Percentiles rank a stretch among this genome's conserved stretches.
Evolutionary conservation across 2,797 vertebrate genomes (phyloP).

Genomic region (Semaprochilodus insignis): DNA sequence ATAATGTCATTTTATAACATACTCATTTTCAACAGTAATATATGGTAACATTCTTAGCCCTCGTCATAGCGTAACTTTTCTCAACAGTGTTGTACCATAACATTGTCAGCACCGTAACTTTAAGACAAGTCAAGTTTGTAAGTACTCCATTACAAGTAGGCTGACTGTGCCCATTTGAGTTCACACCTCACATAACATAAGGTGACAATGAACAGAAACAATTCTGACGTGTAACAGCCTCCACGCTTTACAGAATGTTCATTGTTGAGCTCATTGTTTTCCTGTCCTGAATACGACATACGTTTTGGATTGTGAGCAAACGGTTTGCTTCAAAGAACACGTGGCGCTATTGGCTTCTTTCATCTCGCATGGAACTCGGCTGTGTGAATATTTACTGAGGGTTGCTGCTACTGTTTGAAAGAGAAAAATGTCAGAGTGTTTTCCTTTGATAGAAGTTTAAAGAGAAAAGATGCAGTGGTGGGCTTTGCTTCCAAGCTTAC

Average conservation of each 20-base stretch:
- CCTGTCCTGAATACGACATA: not conserved
- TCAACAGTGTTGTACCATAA: not conserved
- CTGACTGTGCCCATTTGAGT: too few relatives aligned
- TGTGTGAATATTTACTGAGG: conserved; percentile 35
- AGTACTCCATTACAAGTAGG: too few relatives aligned
- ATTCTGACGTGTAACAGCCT: too few relatives aligned
- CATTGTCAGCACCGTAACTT: not conserved
- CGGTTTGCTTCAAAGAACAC: conserved; percentile 18
- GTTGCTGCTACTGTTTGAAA: conserved; percentile 11
- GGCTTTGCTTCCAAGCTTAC: not conserved
- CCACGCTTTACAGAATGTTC: too few relatives aligned
- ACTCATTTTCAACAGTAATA: not conserved
- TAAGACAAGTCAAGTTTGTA: too few relatives aligned
- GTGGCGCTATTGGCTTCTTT: conserved; percentile 5
- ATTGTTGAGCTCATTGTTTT: conserved; percentile 15
- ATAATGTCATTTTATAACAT: not conserved
- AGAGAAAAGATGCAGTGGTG: conserved; percentile 11
- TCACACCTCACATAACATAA: too few relatives aligned
- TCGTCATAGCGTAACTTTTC: not conserved
- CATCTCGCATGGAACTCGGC: not conserved
- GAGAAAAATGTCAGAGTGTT: not conserved
- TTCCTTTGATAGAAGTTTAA: conserved; percentile 17
- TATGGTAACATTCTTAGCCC: not conserved
- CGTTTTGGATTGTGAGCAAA: conserved; percentile 14
- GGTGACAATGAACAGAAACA: too few relatives aligned